Percentiles rank a stretch among this genome's conserved stretches.
Evolutionary conservation across 2,888 invertebrate species (phyloP).

Genomic region (Orchesella flavescens): DNA sequence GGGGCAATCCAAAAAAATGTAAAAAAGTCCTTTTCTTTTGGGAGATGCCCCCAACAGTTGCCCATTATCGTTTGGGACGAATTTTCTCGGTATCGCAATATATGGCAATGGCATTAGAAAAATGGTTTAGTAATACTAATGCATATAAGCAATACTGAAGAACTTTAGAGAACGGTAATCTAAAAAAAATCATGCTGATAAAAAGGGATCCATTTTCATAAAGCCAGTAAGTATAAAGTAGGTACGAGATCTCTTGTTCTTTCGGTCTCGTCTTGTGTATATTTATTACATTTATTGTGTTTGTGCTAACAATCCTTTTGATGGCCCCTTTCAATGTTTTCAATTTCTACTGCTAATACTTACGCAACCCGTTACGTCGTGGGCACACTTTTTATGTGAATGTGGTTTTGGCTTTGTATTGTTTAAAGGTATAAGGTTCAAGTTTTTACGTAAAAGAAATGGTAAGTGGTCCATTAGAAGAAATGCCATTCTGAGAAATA

Average conservation of each 20-base stretch:
- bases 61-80: constrained; percentile 61
- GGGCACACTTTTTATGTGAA: constrained; percentile 37
- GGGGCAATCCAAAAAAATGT: constrained; percentile 58
- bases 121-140: not conserved
- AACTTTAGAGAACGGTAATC: constrained; percentile 30
- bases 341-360: constrained; percentile 9
- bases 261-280: constrained; percentile 17
- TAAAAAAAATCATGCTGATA: constrained; percentile 37
- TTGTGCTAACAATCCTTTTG: constrained; percentile 12
- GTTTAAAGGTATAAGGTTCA: constrained; percentile 28
- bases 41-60: constrained; percentile 62
- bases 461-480: constrained; percentile 10
- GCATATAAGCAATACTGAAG: constrained; percentile 4
- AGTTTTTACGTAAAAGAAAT: constrained; percentile 27
- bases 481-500: constrained; percentile 32
- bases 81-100: constrained; percentile 36
- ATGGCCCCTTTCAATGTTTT: constrained; percentile 37
- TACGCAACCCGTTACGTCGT: constrained; percentile 44
- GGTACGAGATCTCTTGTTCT: too few relatives aligned
- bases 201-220: constrained; percentile 34
- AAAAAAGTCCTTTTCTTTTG: constrained; percentile 51
- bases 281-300: not conserved
- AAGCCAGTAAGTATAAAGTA: too few relatives aligned
- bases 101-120: constrained; percentile 1
- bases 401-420: constrained; percentile 24